These are phyloP conservation scores for Mamestra brassicae DNA, from an alignment of 2,888 invertebrate genomes.

Conservation along the genomic window DNA sequence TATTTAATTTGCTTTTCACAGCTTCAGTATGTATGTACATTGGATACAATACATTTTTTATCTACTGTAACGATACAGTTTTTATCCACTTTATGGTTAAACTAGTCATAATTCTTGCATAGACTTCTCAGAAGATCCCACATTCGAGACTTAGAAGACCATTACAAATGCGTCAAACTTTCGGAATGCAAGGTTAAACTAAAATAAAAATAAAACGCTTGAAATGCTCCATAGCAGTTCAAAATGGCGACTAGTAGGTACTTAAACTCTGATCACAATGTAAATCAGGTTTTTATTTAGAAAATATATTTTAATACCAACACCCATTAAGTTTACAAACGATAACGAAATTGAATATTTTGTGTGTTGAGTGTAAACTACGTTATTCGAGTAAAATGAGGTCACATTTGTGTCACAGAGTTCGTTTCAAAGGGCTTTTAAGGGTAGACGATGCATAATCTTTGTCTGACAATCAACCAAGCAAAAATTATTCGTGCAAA, in stretches of 20 bases:
- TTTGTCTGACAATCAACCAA: neutral
- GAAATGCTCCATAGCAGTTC: neutral
- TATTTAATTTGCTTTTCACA: no score
- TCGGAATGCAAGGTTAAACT: no score
- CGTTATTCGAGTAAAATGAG: slow-evolving; percentile 8
- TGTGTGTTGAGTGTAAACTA: slow-evolving; percentile 2
- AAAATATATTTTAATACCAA: slow-evolving; percentile 30
- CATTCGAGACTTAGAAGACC: no score
- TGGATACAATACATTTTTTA: no score
- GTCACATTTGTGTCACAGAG: slow-evolving; percentile 23
- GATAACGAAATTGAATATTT: slow-evolving; percentile 44
- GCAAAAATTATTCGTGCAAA: neutral
- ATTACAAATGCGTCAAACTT: no score
- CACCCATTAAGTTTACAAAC: slow-evolving; percentile 21
- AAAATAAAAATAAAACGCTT: neutral
- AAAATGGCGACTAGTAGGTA: neutral
- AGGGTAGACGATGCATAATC: slow-evolving; percentile 23
- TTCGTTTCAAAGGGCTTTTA: slow-evolving; percentile 7
- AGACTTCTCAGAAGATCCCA: no score
- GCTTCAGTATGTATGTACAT: no score
- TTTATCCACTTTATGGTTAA: no score
- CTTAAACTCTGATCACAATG: slow-evolving; percentile 1
- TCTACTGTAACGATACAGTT: no score
- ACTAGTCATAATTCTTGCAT: no score
- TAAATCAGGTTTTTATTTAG: slow-evolving; percentile 10